Evolutionary conservation across 2,113 vertebrate species (phyloP), one percentile per base, ranked within the genome.

Genomic region (Crotophaga sulcirostris): DNA sequence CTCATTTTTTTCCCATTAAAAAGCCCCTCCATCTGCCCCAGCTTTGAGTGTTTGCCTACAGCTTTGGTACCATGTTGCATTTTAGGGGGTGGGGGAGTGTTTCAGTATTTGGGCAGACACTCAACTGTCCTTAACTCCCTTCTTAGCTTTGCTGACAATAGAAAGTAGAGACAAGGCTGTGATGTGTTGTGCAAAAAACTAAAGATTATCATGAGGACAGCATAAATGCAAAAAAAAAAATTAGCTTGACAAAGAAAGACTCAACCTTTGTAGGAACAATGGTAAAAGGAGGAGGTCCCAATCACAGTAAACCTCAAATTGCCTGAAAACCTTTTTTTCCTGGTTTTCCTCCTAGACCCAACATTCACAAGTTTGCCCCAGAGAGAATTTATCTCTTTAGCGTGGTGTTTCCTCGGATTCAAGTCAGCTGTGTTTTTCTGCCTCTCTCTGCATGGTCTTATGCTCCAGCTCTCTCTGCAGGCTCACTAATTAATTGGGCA

Each of bases 401-500:
- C 34, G 34, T 0, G 0, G 33, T 34, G n/a, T 82, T 67, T 75
- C 55, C 67, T 64, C 0, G 1, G 49, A 25, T 56, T 60, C 26
- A 12, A 54, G 54, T 10, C 67, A 76, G n/a, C 38, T 12, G 7
- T 3, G 26, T 33, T 83, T 70, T 52, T 34, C 58, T 88, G 54
- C 36, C 29, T 67, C 52, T 85, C 47, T 51, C 70, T 85, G 8
- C 67, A 33, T 3, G 44, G 29, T 34, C 34, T 92, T 66, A 68
- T 76, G 85, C 82, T 85, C 68, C 72, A 68, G 26, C 73, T 87
- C 73, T 89, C 77, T 58, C 38, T 2, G 84, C 81, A 81, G 49
- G 62, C 74, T 88, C 17, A 3, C 63, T 96, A 83, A 94, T 88
- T 90, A 92, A 83, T 69, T 85, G 86, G 33, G 79, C 40, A 93